phyloP scores from a whole-genome alignment of 37 sponge, comb jelly and placozoan species.

The Theonella swinhoei region DNA sequence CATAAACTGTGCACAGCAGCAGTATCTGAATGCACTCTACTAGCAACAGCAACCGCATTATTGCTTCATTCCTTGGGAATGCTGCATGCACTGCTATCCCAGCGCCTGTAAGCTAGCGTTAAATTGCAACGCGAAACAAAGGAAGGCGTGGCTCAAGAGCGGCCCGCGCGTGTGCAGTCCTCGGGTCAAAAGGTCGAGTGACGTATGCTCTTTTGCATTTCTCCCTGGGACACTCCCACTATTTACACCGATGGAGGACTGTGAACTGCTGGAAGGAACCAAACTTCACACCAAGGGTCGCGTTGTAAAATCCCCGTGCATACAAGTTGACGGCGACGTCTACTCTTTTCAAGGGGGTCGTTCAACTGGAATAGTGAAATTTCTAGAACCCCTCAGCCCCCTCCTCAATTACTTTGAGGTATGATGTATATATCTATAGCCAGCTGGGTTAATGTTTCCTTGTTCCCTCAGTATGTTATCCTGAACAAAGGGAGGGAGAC shows the following conservation, averaged over 20 bases:
- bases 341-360: not conserved
- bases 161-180: not conserved
- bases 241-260: not conserved
- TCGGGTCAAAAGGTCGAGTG: too few relatives aligned
- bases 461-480: slow-evolving; percentile 43
- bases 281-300: slow-evolving; percentile 18
- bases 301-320: not conserved
- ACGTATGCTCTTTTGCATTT: too few relatives aligned
- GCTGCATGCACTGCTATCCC: not conserved
- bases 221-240: too few relatives aligned
- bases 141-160: not conserved
- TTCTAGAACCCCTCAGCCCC: slow-evolving; percentile 47
- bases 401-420: slow-evolving; percentile 63
- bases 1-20: not conserved
- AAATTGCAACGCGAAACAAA: too few relatives aligned
- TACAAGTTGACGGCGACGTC: slow-evolving; percentile 2
- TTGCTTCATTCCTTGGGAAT: not conserved
- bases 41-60: not conserved
- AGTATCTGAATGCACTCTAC: not conserved
- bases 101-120: not conserved
- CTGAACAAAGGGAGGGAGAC: slow-evolving; percentile 38
- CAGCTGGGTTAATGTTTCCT: too few relatives aligned
- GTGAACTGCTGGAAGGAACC: not conserved
- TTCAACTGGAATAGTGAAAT: slow-evolving; percentile 30
- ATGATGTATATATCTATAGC: not conserved